phyloP scores from a whole-genome alignment of 2,888 invertebrate species.

The Troides aeacus region DNA sequence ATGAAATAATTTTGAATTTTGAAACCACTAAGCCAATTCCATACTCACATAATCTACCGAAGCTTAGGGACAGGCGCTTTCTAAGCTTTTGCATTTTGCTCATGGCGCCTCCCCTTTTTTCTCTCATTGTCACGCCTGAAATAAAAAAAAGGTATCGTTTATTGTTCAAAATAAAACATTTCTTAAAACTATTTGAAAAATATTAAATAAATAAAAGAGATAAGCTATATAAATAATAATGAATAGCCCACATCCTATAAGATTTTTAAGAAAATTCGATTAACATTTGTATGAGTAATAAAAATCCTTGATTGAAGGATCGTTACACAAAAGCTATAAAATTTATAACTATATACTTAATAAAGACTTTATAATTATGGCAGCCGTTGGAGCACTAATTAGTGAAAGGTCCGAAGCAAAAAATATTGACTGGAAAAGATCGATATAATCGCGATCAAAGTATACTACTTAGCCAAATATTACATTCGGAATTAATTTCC shows the following conservation, averaged over 20 bases:
- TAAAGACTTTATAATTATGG: not conserved
- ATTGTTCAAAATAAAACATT: slow-evolving; percentile 15
- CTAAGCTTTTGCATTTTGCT: slow-evolving; percentile 96
- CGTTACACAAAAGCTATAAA: too few relatives aligned
- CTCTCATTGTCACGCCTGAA: slow-evolving; percentile 92
- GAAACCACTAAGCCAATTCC: slow-evolving; percentile 20
- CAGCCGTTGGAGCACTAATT: not conserved
- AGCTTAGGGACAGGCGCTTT: slow-evolving; percentile 96
- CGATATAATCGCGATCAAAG: not conserved
- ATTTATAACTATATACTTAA: too few relatives aligned
- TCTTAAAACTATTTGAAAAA: too few relatives aligned
- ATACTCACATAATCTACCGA: slow-evolving; percentile 96
- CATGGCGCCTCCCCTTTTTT: slow-evolving; percentile 94
- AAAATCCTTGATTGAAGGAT: too few relatives aligned
- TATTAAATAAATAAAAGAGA: too few relatives aligned
- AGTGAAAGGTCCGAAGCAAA: too few relatives aligned
- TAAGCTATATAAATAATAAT: too few relatives aligned
- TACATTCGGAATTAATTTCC: slow-evolving; percentile 6
- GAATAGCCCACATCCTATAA: too few relatives aligned
- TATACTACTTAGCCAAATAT: not conserved
- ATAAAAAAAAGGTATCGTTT: slow-evolving; percentile 54
- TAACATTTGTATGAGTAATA: too few relatives aligned
- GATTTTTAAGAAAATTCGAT: too few relatives aligned
- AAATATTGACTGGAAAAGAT: too few relatives aligned
- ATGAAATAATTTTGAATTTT: slow-evolving; percentile 5